Evolutionary conservation across 2,797 vertebrate genomes (phyloP), one percentile per base, ranked within the genome.

Genomic region (Emydoidea blandingii): DNA sequence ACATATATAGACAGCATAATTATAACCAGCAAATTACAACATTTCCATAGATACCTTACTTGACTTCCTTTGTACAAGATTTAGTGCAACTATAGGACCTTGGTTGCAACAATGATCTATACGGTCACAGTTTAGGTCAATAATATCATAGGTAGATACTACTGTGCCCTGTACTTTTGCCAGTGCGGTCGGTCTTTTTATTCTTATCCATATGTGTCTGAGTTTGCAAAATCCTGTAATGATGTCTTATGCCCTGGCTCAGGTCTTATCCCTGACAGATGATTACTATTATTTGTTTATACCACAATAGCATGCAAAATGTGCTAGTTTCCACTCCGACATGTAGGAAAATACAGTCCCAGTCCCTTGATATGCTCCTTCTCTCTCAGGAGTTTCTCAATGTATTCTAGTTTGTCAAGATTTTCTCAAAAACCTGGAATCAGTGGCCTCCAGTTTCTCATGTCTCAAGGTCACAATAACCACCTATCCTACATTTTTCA

Each of bases 371-470:
- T 81, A 47, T 50, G 84, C 34, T 44, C 8, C 12, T 81, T 50
- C 5, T 82, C 52, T 78, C 92, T 6, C 80, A 85, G 4, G 37
- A 52, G 44, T 65, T 90, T 86, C 4, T 93, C 19, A 56, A 31
- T 29, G 27, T 59, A 59, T 68, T 88, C 76, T 53, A 57, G 11
- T 25, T 86, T 90, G 50, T 72, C 41, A 84, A 92, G 10, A 87
- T 54, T 86, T 90, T 92, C 27, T 93, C 12, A 10, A 83, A 65
- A 81, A 92, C 50, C 10, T 50, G 25, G 49, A 84, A 78, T 14
- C 16, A 81, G 86, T 85, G 37, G 21, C 2, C 74, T 94, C 79
- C 31, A 4, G 6, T 79, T 92, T 86, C 65, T 90, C 53, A 89
- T 62, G n/a, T 16, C 37, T 12, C 23, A 59, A 85, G 80, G 79